Evolutionary conservation across 2,888 invertebrate genomes (phyloP).

Genomic region (Nomada goodeniana): DNA sequence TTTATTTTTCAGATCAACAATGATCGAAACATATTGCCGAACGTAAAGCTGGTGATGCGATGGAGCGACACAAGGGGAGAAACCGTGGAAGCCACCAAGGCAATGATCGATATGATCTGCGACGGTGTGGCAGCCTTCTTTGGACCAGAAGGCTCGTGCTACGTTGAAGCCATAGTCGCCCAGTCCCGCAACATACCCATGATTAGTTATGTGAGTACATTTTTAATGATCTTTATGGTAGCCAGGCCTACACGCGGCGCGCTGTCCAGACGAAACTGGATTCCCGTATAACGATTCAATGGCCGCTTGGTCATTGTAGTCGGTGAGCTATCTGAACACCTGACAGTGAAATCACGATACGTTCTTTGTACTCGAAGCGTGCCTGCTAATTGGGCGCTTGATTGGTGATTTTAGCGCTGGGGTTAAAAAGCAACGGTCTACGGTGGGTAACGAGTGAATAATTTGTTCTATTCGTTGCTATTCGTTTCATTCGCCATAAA

Average conservation of each 20-base stretch:
- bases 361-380: too few species aligned
- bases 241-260: not conserved
- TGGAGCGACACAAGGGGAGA: constrained; percentile 95
- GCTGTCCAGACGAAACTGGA: not conserved
- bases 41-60: constrained; percentile 89
- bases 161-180: constrained; percentile 97
- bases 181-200: constrained; percentile 97
- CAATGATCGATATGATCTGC: constrained; percentile 96
- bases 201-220: constrained; percentile 96
- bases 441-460: too few species aligned
- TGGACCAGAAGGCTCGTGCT: constrained; percentile 97
- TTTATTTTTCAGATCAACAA: constrained; percentile 88
- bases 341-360: not conserved
- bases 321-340: not conserved
- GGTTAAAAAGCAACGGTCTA: too few species aligned
- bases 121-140: constrained; percentile 96
- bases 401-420: too few species aligned
- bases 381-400: too few species aligned
- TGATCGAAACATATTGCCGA: constrained; percentile 88
- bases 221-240: constrained; percentile 10
- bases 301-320: not conserved
- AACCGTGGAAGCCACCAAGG: constrained; percentile 92
- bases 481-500: too few species aligned
- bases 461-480: too few species aligned
- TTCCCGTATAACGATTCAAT: not conserved